Evolutionary conservation across 92 coral and sea anemone genomes (phyloP).

Genomic region (Zoanthus solanderi): DNA sequence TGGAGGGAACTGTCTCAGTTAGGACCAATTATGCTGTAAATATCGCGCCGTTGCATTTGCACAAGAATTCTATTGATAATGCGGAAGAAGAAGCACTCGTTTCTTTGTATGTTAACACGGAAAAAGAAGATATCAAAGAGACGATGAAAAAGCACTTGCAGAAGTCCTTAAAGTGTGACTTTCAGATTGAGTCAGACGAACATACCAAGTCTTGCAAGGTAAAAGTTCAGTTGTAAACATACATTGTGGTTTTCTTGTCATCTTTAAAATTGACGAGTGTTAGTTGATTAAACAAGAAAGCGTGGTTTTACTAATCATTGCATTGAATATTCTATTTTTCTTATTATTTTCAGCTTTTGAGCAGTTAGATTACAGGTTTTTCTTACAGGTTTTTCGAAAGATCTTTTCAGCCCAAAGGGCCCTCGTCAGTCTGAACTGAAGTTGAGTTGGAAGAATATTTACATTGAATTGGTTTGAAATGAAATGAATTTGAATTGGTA

Average conservation of each 20-base stretch:
- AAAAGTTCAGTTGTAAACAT: too few relatives aligned
- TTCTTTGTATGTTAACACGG: slow-evolving; percentile 56
- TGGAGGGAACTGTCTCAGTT: slow-evolving; percentile 39
- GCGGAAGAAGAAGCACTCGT: slow-evolving; percentile 49
- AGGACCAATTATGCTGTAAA: slow-evolving; percentile 65
- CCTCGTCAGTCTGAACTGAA: too few relatives aligned
- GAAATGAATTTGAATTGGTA: too few relatives aligned
- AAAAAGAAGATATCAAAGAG: slow-evolving; percentile 45
- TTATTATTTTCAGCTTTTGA: too few relatives aligned
- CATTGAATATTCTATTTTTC: too few relatives aligned
- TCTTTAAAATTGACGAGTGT: not conserved
- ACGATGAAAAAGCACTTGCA: slow-evolving; percentile 26
- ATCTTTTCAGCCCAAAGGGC: too few relatives aligned
- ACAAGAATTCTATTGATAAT: slow-evolving; percentile 48
- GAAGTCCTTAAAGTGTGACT: slow-evolving; percentile 42
- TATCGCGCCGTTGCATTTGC: slow-evolving; percentile 67
- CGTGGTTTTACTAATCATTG: too few relatives aligned
- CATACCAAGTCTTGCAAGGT: slow-evolving; percentile 7
- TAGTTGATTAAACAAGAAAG: too few relatives aligned
- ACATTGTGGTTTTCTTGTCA: not conserved
- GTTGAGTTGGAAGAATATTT: too few relatives aligned
- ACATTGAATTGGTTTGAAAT: too few relatives aligned
- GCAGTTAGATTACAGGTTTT: too few relatives aligned
- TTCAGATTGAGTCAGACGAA: slow-evolving; percentile 5
- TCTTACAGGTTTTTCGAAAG: too few relatives aligned